These are phyloP conservation scores for Diuraphis noxia DNA, from an alignment of 1,140 invertebrate species.

Conservation along the genomic window DNA sequence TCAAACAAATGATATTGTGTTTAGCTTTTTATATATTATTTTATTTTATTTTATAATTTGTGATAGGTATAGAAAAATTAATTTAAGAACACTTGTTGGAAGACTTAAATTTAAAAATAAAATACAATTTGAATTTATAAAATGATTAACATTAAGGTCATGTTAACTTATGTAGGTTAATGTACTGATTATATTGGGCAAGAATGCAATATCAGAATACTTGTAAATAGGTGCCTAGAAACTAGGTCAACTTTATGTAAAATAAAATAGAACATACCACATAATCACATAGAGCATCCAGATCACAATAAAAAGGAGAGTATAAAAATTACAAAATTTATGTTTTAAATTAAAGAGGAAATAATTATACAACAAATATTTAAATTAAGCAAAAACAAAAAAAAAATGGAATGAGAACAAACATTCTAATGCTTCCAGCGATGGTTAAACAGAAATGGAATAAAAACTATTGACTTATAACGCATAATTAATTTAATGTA, in stretches of 20 bases:
- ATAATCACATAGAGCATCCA: not conserved
- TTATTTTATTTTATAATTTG: not conserved
- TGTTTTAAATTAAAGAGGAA: not conserved
- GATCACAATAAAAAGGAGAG: not conserved
- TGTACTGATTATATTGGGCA: not conserved
- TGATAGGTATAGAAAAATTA: not conserved
- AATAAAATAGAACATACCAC: not conserved
- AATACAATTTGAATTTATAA: not conserved
- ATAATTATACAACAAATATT: not conserved
- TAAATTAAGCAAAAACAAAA: not conserved
- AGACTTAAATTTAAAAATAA: not conserved
- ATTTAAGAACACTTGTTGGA: not conserved
- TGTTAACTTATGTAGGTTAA: conserved; percentile 27
- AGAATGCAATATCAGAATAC: conserved; percentile 14
- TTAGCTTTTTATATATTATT: not conserved
- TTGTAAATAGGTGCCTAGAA: not conserved
- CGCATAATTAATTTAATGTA: not conserved
- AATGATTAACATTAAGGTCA: not conserved
- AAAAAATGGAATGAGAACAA: not conserved
- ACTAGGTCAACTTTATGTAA: conserved; percentile 34
- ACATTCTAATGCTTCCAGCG: not conserved
- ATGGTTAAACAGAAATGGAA: not conserved
- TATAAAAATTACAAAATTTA: not conserved
- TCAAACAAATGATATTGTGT: not conserved
- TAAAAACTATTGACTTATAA: not conserved